A percentile compares a stretch with the other conserved stretches of the same genome.
Conservation (phyloP, 1,140 invertebrate genomes). For the Agraylea sexmaculata region DNA sequence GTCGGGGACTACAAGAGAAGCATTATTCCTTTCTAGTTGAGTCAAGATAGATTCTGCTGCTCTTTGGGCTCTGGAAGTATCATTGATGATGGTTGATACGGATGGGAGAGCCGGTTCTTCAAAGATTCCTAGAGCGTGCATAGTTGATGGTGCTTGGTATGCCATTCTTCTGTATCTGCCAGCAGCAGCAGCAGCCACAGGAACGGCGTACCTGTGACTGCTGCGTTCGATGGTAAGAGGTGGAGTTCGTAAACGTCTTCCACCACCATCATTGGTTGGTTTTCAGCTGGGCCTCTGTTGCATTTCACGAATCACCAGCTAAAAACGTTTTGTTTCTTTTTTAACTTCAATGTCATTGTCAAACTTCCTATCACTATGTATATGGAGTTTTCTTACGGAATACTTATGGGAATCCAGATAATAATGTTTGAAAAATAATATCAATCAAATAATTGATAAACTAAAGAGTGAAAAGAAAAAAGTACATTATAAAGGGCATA, state of each 20-base stretch:
- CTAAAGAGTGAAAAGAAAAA: no score
- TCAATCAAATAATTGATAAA: no score
- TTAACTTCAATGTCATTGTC: no score
- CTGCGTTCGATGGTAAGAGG: slow-evolving; percentile 10
- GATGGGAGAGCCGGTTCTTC: background rate
- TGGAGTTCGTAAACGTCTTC: slow-evolving; percentile 8
- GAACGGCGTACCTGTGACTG: no score
- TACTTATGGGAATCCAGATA: no score
- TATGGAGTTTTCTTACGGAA: no score
- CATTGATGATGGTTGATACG: background rate
- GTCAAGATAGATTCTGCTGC: slow-evolving; percentile 18
- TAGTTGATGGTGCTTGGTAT: background rate
- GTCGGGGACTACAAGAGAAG: background rate
- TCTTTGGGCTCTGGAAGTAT: slow-evolving; percentile 10
- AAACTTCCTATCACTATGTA: no score
- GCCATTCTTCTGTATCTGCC: background rate
- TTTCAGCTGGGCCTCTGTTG: slow-evolving; percentile 21
- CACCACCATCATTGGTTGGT: slow-evolving; percentile 19
- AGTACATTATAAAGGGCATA: no score
- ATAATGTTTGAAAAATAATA: no score
- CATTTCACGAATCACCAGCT: slow-evolving; percentile 14
- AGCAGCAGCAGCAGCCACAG: no score
- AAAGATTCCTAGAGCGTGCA: slow-evolving; percentile 1
- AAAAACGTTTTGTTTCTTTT: no score
- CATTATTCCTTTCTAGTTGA: slow-evolving; percentile 14